phyloP scores from a whole-genome alignment of 2,797 vertebrate species.

The Mergus octosetaceus region DNA sequence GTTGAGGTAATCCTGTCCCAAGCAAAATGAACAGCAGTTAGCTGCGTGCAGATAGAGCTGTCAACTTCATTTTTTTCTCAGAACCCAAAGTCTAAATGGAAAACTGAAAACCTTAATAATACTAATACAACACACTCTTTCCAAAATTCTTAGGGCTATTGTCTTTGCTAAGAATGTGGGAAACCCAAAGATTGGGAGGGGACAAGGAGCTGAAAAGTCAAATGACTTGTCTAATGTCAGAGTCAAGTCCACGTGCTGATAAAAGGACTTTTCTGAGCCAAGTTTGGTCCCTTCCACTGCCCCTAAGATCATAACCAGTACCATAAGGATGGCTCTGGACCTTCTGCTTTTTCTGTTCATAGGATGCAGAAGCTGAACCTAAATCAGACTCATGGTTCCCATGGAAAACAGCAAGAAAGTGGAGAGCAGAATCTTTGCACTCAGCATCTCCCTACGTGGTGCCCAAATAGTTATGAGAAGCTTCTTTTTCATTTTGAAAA shows the following conservation, averaged over 20 bases:
- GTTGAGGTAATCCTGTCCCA: slow-evolving; percentile 91
- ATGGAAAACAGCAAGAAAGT: background rate
- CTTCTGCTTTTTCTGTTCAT: background rate
- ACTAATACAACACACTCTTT: background rate
- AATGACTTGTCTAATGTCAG: background rate
- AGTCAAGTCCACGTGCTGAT: background rate
- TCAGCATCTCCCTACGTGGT: background rate
- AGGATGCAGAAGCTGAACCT: background rate
- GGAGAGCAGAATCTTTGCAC: background rate
- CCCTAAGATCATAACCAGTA: background rate
- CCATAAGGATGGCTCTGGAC: background rate
- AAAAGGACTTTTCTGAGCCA: background rate
- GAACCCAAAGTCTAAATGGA: background rate
- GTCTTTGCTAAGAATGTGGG: background rate
- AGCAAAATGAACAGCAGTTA: background rate
- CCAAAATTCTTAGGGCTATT: background rate
- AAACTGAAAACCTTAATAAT: background rate
- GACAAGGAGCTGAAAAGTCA: background rate
- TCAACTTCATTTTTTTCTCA: background rate
- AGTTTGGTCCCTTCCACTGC: background rate
- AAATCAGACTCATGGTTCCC: background rate
- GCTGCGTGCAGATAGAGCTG: background rate
- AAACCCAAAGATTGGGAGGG: background rate
- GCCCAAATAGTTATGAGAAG: background rate
- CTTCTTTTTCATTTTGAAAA: background rate